phyloP scores from a whole-genome alignment of 2,797 vertebrate species.

The Pristis pectinata region DNA sequence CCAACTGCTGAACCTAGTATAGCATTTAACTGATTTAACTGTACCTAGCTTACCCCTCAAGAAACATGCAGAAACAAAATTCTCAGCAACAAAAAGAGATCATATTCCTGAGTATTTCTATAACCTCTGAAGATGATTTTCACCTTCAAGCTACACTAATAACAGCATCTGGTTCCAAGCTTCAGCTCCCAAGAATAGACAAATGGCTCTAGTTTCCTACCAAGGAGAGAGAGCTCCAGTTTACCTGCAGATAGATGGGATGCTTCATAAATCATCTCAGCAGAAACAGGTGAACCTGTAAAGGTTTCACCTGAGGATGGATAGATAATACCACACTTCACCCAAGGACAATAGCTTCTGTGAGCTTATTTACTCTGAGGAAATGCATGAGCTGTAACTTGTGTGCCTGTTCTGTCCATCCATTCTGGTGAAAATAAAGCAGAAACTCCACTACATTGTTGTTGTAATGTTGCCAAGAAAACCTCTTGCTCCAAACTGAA shows the following conservation, averaged over 20 bases:
- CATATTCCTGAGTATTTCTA: not conserved
- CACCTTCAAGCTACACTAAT: not conserved
- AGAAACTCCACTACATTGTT: not conserved
- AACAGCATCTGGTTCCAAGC: not conserved
- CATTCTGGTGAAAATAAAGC: not conserved
- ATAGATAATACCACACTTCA: not conserved
- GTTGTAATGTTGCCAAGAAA: not conserved
- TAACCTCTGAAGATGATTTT: not conserved
- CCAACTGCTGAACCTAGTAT: no score
- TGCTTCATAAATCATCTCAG: not conserved
- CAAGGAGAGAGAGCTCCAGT: not conserved
- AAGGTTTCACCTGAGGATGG: not conserved
- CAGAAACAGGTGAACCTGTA: not conserved
- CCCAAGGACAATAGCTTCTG: not conserved
- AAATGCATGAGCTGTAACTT: not conserved
- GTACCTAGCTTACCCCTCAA: not conserved
- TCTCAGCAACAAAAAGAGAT: not conserved
- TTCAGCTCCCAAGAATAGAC: conserved; percentile 5
- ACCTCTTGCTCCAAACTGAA: not conserved
- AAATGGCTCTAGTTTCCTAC: not conserved
- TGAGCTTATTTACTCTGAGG: not conserved
- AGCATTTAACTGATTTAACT: no score
- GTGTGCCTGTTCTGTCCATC: not conserved
- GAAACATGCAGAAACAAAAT: not conserved
- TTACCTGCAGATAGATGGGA: conserved; percentile 2